Evolutionary conservation across 2,797 vertebrate genomes (phyloP).

Genomic region (Danio aesculapii): DNA sequence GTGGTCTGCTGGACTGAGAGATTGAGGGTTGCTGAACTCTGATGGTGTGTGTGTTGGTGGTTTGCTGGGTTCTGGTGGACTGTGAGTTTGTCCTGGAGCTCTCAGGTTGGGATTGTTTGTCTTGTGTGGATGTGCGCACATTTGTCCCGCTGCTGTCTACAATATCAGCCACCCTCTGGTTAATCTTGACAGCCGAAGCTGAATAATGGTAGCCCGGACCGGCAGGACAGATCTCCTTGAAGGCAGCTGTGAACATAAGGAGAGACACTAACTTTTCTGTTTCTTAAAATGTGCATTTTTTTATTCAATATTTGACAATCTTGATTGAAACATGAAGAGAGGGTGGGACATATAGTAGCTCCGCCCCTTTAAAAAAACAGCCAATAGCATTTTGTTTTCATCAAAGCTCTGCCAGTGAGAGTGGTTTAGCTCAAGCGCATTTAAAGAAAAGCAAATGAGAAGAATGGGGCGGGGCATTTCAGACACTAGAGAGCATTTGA

Average conservation of each 20-base stretch:
- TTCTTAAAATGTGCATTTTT: no score
- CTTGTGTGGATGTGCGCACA: conserved; percentile 29
- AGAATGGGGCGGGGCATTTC: no score
- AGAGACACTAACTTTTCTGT: background rate
- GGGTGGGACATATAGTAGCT: no score
- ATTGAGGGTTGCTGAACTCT: conserved; percentile 25
- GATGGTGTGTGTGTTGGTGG: conserved; percentile 34
- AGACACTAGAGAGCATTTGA: no score
- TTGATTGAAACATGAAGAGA: no score
- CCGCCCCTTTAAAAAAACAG: no score
- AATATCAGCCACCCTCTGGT: conserved; percentile 65
- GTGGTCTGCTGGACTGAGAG: conserved; percentile 30
- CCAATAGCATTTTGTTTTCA: no score
- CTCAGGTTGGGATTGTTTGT: conserved; percentile 47
- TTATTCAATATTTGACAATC: no score
- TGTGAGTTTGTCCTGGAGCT: conserved; percentile 31
- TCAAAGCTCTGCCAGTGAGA: no score
- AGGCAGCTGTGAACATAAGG: conserved; percentile 80
- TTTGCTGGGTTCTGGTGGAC: conserved; percentile 24
- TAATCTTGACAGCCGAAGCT: conserved; percentile 83
- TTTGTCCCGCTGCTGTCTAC: conserved; percentile 57
- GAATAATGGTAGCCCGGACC: conserved; percentile 96
- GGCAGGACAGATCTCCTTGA: conserved; percentile 95
- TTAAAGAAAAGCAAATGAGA: no score
- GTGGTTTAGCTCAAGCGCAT: no score